Evolutionary conservation across 2,797 vertebrate species (phyloP).

Genomic region (Parambassis ranga): DNA sequence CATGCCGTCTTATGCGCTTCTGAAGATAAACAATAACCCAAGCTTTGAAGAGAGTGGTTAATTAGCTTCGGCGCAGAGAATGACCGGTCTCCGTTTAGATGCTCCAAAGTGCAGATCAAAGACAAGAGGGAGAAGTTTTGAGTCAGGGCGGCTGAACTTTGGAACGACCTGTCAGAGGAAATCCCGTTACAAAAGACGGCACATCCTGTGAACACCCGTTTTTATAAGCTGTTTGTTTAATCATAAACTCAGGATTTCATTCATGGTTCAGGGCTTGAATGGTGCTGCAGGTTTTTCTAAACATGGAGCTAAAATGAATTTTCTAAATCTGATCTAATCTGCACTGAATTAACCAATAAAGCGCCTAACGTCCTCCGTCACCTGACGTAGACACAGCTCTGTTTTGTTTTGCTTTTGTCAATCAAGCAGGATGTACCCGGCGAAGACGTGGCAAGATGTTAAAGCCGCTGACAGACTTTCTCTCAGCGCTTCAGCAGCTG

Average conservation of each 20-base stretch:
- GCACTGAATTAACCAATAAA: background rate
- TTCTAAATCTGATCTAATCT: too few relatives aligned
- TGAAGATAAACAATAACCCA: conserved; percentile 34
- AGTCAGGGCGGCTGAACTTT: conserved; percentile 1
- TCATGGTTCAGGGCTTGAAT: too few relatives aligned
- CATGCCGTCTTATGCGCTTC: conserved; percentile 28
- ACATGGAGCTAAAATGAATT: background rate
- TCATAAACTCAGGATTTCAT: background rate
- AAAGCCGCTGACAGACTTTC: conserved; percentile 29
- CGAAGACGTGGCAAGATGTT: background rate
- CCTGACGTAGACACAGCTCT: background rate
- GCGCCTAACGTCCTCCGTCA: background rate
- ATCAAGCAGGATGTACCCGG: background rate
- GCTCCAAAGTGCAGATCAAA: conserved; percentile 41
- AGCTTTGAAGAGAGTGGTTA: conserved; percentile 27
- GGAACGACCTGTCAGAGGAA: conserved; percentile 15
- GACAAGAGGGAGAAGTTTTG: background rate
- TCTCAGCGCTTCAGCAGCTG: conserved; percentile 38
- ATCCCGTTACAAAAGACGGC: background rate
- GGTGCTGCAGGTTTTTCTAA: too few relatives aligned
- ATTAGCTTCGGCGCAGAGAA: conserved; percentile 46
- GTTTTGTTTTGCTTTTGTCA: background rate
- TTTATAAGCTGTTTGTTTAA: conserved; percentile 6
- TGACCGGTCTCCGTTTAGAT: conserved; percentile 20
- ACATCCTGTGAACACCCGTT: background rate